Percentiles rank a stretch among this genome's conserved stretches.
Evolutionary conservation across 2,113 vertebrate species (phyloP).

Genomic region (Oceanites oceanicus): DNA sequence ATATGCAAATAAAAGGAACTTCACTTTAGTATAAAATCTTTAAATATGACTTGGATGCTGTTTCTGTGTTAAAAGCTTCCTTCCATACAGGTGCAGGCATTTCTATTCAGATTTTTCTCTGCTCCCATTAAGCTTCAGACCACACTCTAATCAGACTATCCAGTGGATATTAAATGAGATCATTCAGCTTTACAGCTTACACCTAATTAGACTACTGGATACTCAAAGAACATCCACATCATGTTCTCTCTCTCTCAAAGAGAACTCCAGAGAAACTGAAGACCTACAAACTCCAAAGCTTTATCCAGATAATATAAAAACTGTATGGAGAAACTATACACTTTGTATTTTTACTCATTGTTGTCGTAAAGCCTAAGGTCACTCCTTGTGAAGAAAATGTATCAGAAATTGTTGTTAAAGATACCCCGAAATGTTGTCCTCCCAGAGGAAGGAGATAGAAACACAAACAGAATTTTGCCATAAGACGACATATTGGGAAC

Average conservation of each 20-base stretch:
- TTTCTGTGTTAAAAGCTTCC: neutral
- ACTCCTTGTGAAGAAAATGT: neutral
- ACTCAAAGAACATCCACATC: neutral
- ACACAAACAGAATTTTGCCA: neutral
- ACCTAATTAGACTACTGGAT: neutral
- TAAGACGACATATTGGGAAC: neutral
- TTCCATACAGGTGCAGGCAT: neutral
- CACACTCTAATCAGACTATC: neutral
- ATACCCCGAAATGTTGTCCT: neutral
- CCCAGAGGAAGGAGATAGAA: neutral
- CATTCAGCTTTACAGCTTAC: constrained; percentile 9
- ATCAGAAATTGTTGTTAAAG: neutral
- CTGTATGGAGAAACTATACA: neutral
- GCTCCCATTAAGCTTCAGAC: neutral
- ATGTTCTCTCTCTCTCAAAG: neutral
- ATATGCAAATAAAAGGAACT: neutral
- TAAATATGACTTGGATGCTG: neutral
- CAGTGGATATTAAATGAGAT: neutral
- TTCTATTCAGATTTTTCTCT: neutral
- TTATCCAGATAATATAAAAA: neutral
- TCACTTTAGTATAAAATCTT: neutral
- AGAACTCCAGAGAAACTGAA: neutral
- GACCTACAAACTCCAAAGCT: neutral
- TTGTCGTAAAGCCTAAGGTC: neutral
- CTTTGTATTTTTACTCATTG: neutral